Base-by-base conservation (phyloP, 2,113 vertebrate genomes). In the Aspiorhynchus laticeps region DNA sequence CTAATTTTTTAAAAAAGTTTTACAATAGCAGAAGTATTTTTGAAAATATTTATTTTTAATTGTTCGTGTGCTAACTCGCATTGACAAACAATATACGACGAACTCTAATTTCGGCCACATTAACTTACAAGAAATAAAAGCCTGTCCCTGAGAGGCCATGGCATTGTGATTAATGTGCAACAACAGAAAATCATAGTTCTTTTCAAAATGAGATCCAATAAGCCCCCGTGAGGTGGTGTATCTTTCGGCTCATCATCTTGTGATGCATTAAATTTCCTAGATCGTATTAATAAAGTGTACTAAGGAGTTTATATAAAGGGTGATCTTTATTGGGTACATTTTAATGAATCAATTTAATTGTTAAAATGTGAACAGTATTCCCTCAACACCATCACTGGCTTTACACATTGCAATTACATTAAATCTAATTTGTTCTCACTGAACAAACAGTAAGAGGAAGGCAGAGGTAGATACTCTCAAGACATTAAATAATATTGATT, bases 101-200 rank as follows among this genome's bases (percentile, higher is more conserved):
- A 48, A 31, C 31, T 9, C 46, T 36, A 3, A 82, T 86, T 53
- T 65, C 24, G 26, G 38, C 59, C 77, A 74, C 48, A 86, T 24
- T 41, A 81, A 65, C 24, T 81, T 61, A 61, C 53, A 61, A 79
- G 78, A 63, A 80, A 81, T 65, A 65, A 43, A 65, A 26, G 59
- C n/a, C 24, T 43, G 59, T 81, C 80, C 80, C 80, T 11, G 59
- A 81, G 80, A 81, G 80, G n/a, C 59, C 38, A 11, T 46, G 80
- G 28, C 43, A 24, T 65, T 51, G 80, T 83, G 80, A 83, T 83
- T 83, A 69, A 83, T 83, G 80, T 33, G 61, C 80, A 71, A 67
- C 59, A 82, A 83, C 63, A 83, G 38, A 78, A 71, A 24, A 71
- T 69, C 63, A 71, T 67, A 24, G 61, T 71, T 51, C 41, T 51